These are phyloP conservation scores for Perithous albicinctus DNA, from an alignment of 2,888 invertebrate species.

Conservation along the genomic window DNA sequence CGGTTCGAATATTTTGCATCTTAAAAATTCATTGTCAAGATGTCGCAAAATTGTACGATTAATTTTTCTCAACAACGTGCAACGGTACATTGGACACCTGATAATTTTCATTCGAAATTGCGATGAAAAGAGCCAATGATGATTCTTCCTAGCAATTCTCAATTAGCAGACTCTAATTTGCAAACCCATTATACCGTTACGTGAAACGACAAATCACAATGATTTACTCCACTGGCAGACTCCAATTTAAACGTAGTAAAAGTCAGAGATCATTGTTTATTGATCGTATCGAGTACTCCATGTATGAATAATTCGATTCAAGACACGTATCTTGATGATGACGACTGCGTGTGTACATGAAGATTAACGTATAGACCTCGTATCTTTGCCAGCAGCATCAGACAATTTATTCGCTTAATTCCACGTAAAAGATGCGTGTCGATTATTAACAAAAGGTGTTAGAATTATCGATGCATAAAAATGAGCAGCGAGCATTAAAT, in stretches of 20 bases:
- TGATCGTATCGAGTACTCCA: constrained; percentile 39
- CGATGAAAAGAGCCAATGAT: not conserved
- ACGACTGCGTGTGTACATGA: constrained; percentile 21
- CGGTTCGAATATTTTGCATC: too few relatives aligned
- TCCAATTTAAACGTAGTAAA: constrained; percentile 33
- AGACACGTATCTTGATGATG: constrained; percentile 23
- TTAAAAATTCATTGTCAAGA: not conserved
- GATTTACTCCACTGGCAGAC: constrained; percentile 40
- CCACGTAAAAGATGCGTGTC: not conserved
- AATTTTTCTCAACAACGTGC: not conserved
- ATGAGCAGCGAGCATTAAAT: not conserved
- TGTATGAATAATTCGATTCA: constrained; percentile 44
- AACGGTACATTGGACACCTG: not conserved
- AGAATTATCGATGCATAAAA: not conserved
- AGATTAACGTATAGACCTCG: constrained; percentile 3
- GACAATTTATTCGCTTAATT: constrained; percentile 1
- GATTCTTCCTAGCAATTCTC: constrained; percentile 11
- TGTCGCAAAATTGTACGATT: too few relatives aligned
- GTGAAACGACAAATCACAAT: constrained; percentile 59
- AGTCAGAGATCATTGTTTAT: constrained; percentile 45
- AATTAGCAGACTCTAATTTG: constrained; percentile 1
- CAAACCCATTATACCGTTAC: constrained; percentile 51
- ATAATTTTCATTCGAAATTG: not conserved
- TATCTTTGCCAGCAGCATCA: not conserved
- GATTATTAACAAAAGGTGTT: not conserved